Evolutionary conservation across 1,140 invertebrate species (phyloP).

Genomic region (Trichonephila clavata): DNA sequence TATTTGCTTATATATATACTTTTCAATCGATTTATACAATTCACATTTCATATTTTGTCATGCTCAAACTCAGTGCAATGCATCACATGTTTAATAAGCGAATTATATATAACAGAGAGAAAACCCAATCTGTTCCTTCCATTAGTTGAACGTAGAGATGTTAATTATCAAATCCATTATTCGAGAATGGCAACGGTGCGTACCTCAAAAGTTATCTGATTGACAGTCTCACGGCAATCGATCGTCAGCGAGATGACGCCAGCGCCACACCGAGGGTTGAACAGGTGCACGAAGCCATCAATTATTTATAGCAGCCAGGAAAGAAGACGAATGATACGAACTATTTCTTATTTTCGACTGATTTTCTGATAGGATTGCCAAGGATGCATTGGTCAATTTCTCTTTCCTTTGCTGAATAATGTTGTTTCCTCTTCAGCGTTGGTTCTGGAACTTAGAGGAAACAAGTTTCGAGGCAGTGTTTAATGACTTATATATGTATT

Average conservation of each 20-base stretch:
- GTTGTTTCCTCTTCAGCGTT: neutral
- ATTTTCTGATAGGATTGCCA: slow-evolving; percentile 61
- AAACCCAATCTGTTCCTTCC: neutral
- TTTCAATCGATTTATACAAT: neutral
- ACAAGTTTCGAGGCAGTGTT: neutral
- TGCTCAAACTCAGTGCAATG: neutral
- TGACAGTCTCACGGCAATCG: slow-evolving; percentile 53
- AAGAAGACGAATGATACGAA: slow-evolving; percentile 56
- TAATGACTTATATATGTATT: neutral
- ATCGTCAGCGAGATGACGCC: slow-evolving; percentile 29
- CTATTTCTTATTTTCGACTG: slow-evolving; percentile 64
- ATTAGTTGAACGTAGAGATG: neutral
- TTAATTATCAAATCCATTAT: slow-evolving; percentile 24
- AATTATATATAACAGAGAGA: neutral
- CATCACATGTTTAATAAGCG: neutral
- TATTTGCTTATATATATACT: too few species aligned
- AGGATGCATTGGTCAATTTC: slow-evolving; percentile 35
- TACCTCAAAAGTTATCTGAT: slow-evolving; percentile 37
- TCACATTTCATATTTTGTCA: neutral
- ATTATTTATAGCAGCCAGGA: slow-evolving; percentile 59
- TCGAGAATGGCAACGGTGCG: slow-evolving; percentile 11
- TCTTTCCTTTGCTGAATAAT: neutral
- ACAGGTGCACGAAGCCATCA: slow-evolving; percentile 67
- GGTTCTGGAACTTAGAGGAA: neutral
- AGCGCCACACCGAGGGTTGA: slow-evolving; percentile 57